Evolutionary conservation across 2,797 vertebrate species (phyloP).

Genomic region (Mus spretus): DNA sequence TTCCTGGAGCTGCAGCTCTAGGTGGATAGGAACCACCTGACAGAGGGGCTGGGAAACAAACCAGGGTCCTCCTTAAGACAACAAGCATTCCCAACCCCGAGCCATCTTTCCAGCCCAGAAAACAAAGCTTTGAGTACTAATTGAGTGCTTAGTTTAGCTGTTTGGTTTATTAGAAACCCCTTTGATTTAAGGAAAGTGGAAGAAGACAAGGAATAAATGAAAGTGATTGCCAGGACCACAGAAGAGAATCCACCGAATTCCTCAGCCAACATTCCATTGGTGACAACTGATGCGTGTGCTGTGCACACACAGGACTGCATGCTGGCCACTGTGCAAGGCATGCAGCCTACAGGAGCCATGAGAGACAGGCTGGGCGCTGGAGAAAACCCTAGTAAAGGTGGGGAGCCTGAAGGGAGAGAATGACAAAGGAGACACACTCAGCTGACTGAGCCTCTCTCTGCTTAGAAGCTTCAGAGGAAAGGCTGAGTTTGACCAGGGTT

Average conservation of each 20-base stretch:
- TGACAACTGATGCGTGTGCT: neutral
- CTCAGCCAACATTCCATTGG: neutral
- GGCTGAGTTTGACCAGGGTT: neutral
- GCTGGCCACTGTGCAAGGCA: neutral
- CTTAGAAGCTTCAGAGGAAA: neutral
- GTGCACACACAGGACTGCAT: neutral
- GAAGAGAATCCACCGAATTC: neutral
- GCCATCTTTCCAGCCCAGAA: neutral
- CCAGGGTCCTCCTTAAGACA: neutral
- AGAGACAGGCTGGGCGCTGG: neutral
- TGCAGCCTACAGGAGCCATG: neutral
- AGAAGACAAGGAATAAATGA: neutral
- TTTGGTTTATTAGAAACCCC: conserved; percentile 7
- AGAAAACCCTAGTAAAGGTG: neutral
- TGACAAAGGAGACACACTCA: neutral
- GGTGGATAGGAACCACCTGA: neutral
- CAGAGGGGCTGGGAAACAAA: neutral
- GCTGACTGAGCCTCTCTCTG: neutral
- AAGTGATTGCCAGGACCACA: neutral
- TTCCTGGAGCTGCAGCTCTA: neutral
- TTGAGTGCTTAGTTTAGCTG: conserved; percentile 42
- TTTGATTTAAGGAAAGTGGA: conserved; percentile 19
- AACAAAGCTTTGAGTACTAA: conserved; percentile 42
- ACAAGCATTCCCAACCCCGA: too few species aligned
- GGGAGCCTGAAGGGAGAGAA: neutral